Evolutionary conservation across 2,888 invertebrate genomes (phyloP).

Genomic region (Drosophila demipolita): DNA sequence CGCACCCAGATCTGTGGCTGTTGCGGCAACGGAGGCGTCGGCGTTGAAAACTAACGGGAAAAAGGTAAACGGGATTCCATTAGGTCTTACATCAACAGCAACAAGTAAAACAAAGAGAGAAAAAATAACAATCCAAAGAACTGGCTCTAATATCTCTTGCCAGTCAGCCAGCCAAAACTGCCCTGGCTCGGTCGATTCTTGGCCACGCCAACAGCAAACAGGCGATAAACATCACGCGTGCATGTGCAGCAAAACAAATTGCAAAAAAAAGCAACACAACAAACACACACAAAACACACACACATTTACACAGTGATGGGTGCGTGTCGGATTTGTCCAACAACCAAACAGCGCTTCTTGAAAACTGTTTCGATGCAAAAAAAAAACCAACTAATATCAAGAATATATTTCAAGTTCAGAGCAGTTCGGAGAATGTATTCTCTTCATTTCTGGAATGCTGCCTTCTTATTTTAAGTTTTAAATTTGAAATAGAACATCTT

Average conservation of each 20-base stretch:
- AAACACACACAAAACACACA: slow-evolving; percentile 10
- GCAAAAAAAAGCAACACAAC: slow-evolving; percentile 48
- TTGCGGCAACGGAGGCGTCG: slow-evolving; percentile 61
- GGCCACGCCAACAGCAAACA: slow-evolving; percentile 34
- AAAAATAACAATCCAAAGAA: slow-evolving; percentile 45
- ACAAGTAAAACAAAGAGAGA: not conserved
- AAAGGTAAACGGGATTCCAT: slow-evolving; percentile 84
- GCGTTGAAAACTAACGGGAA: slow-evolving; percentile 84
- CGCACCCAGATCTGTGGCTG: slow-evolving; percentile 14
- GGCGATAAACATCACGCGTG: slow-evolving; percentile 68
- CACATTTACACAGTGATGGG: slow-evolving; percentile 2
- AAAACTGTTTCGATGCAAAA: not conserved
- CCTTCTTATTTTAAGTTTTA: not conserved
- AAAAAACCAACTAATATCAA: not conserved
- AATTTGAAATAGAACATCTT: too few relatives aligned
- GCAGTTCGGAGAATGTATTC: not conserved
- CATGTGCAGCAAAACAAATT: slow-evolving; percentile 76
- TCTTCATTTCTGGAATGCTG: not conserved
- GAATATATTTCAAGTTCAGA: not conserved
- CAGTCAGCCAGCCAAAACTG: slow-evolving; percentile 13
- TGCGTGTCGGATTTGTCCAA: slow-evolving; percentile 4
- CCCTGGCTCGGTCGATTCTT: slow-evolving; percentile 29
- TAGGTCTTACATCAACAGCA: slow-evolving; percentile 71
- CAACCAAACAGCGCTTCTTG: not conserved
- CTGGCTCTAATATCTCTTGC: slow-evolving; percentile 56